phyloP scores from a whole-genome alignment of 2,113 vertebrate species.

The Anhinga anhinga region DNA sequence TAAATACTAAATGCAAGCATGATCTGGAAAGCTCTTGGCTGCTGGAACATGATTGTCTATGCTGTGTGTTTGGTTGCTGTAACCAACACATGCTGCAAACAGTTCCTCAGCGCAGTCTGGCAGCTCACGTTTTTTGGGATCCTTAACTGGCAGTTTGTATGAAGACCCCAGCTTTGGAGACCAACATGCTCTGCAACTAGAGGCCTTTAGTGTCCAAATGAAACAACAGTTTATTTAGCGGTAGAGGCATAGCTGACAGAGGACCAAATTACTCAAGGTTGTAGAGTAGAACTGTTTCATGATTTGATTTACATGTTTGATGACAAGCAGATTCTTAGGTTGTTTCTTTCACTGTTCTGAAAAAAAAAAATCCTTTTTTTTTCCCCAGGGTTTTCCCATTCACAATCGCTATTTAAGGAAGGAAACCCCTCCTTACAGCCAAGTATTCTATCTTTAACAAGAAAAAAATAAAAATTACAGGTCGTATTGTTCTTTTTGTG shows the following conservation, averaged over 20 bases:
- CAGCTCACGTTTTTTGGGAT: background rate
- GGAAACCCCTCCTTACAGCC: background rate
- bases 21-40: background rate
- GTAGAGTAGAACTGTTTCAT: background rate
- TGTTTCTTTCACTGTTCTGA: background rate
- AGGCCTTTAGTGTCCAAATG: background rate
- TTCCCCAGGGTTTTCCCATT: background rate
- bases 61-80: background rate
- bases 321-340: background rate
- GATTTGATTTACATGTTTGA: background rate
- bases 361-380: background rate
- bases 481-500: background rate
- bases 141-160: background rate
- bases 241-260: background rate
- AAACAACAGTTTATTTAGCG: background rate
- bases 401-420: background rate
- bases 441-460: background rate
- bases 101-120: background rate
- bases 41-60: accelerated
- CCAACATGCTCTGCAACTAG: background rate
- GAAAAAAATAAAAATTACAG: too few species aligned
- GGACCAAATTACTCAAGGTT: background rate
- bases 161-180: background rate
- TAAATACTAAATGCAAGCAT: background rate
- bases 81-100: background rate